Percentiles rank a stretch among this genome's conserved stretches.
Conservation (phyloP, 2,113 vertebrate genomes). For the Scophthalmus maximus region DNA sequence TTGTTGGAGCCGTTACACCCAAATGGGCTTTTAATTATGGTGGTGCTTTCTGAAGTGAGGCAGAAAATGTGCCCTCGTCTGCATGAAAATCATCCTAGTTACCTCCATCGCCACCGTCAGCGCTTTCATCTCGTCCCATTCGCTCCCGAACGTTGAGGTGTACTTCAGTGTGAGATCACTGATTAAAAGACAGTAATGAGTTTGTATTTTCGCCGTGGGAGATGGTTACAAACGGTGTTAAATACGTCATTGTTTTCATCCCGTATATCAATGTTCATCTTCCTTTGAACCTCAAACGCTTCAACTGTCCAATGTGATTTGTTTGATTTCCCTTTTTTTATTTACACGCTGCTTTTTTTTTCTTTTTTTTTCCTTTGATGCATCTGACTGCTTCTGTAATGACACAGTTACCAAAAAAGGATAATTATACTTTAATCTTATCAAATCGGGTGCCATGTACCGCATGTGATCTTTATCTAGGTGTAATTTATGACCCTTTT, state of each 20-base stretch:
- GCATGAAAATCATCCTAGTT: constrained; percentile 70
- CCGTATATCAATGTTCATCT: background rate
- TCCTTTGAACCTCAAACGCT: background rate
- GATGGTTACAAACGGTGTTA: constrained; percentile 24
- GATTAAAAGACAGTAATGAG: constrained; percentile 41
- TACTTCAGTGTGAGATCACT: constrained; percentile 21
- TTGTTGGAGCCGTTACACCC: constrained; percentile 76
- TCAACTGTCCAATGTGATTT: background rate
- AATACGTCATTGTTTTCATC: background rate
- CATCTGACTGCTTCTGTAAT: background rate
- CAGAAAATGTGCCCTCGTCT: constrained; percentile 73
- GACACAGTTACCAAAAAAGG: background rate
- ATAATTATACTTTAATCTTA: background rate
- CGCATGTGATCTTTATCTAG: background rate
- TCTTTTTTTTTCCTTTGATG: background rate
- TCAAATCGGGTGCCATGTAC: background rate
- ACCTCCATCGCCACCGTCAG: constrained; percentile 59
- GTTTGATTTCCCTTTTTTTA: background rate
- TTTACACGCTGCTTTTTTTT: background rate
- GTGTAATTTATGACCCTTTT: background rate
- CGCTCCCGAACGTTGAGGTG: constrained; percentile 25
- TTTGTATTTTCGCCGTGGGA: background rate
- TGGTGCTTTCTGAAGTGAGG: constrained; percentile 66
- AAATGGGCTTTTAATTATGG: constrained; percentile 80
- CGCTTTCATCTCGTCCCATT: constrained; percentile 50